phyloP scores from a whole-genome alignment of 2,797 vertebrate genomes.

The Linurgus olivaceus region DNA sequence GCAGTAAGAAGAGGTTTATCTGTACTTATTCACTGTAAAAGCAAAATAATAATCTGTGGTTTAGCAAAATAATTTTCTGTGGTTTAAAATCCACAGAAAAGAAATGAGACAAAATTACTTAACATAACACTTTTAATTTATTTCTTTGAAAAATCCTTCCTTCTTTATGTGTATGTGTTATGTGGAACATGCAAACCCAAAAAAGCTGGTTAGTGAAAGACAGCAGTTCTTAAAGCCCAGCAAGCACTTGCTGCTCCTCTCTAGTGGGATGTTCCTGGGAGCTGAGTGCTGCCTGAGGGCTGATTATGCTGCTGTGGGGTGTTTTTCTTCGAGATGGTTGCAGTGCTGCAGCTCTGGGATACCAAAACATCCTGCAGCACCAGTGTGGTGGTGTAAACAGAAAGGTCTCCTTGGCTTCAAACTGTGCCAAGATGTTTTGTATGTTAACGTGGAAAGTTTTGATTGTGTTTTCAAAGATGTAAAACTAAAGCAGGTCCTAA shows the following conservation, averaged over 20 bases:
- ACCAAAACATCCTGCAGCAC: not conserved
- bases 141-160: not conserved
- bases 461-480: not conserved
- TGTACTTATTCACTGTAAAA: not conserved
- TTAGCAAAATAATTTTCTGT: too few relatives aligned
- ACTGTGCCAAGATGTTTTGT: not conserved
- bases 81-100: not conserved
- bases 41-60: not conserved
- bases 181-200: not conserved
- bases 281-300: not conserved
- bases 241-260: not conserved
- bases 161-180: not conserved
- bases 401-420: not conserved
- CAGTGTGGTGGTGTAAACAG: not conserved
- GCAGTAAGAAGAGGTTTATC: not conserved
- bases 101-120: not conserved
- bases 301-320: not conserved
- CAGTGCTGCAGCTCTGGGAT: not conserved
- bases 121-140: not conserved
- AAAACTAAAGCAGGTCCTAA: not conserved
- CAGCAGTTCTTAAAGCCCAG: not conserved
- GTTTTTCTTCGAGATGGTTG: not conserved
- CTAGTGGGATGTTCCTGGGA: not conserved
- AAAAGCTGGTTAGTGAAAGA: not conserved
- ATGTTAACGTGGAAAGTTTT: fast-evolving